Evolutionary conservation across 2,888 invertebrate species (phyloP).

Genomic region (Nowickia ferox): DNA sequence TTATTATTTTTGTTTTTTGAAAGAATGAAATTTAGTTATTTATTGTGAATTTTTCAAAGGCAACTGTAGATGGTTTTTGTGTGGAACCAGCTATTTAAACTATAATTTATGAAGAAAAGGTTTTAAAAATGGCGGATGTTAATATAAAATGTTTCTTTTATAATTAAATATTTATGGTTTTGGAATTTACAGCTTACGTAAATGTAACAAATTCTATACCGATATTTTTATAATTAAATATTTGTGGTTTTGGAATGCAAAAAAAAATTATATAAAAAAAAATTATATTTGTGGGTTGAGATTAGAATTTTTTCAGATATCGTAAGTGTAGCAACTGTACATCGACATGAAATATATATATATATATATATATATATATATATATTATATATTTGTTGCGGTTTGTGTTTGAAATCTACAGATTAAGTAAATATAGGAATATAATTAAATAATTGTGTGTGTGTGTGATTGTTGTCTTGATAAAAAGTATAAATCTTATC

Average conservation of each 20-base stretch:
- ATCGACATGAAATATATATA: no score
- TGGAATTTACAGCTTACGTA: no score
- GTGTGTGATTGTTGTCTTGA: not conserved
- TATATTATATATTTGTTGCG: no score
- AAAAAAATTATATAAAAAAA: no score
- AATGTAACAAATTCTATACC: no score
- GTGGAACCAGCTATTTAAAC: not conserved
- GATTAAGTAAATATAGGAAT: no score
- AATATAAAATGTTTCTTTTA: not conserved
- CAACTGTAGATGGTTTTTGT: not conserved
- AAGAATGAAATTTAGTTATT: not conserved
- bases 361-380: no score
- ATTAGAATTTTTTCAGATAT: no score
- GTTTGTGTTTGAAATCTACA: no score
- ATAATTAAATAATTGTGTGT: not conserved
- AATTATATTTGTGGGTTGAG: no score
- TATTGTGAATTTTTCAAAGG: not conserved
- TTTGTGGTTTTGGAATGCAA: not conserved
- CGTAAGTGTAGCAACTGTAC: no score
- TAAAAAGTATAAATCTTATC: not conserved
- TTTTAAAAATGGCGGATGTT: not conserved
- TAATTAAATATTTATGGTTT: no score
- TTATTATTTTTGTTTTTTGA: constrained; percentile 1
- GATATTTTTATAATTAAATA: not conserved
- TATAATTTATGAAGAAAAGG: not conserved